Conservation (phyloP, 1,140 invertebrate genomes). For the Drosophila aff. region DNA sequence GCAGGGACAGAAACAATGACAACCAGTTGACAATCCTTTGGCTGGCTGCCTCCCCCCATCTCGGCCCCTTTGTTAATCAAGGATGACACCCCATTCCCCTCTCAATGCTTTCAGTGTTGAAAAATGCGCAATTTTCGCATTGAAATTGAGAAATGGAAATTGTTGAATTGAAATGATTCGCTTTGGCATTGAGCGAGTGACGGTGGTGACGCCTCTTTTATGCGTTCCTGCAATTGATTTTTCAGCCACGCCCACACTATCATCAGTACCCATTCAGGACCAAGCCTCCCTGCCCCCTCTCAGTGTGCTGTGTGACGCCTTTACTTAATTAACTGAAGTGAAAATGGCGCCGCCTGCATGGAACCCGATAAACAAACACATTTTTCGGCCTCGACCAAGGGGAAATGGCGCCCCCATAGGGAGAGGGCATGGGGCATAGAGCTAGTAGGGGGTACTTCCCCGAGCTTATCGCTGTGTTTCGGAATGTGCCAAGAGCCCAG, state of each 20-base stretch:
- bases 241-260: conserved; percentile 39
- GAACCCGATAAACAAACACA: conserved; percentile 71
- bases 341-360: conserved; percentile 73
- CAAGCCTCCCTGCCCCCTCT: background rate
- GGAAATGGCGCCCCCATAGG: background rate
- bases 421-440: background rate
- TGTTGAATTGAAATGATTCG: conserved; percentile 78
- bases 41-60: background rate
- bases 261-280: conserved; percentile 20
- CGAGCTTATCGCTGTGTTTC: conserved; percentile 48
- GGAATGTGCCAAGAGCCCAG: conserved; percentile 68
- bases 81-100: conserved; percentile 15
- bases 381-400: conserved; percentile 49
- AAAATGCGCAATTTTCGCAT: conserved; percentile 71
- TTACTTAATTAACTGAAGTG: conserved; percentile 83
- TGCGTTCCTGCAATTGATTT: conserved; percentile 54
- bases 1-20: conserved; percentile 72
- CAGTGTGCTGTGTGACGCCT: conserved; percentile 40
- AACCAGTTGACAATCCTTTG: conserved; percentile 68
- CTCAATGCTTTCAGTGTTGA: conserved; percentile 65
- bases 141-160: conserved; percentile 73
- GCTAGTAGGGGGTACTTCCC: conserved; percentile 31
- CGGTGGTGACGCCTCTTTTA: conserved; percentile 49
- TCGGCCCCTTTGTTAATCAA: conserved; percentile 55
- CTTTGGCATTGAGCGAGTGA: conserved; percentile 39